A percentile compares a stretch with the other conserved stretches of the same genome.
Evolutionary conservation across 1,140 invertebrate genomes (phyloP).

Genomic region (Drosophila triauraria): DNA sequence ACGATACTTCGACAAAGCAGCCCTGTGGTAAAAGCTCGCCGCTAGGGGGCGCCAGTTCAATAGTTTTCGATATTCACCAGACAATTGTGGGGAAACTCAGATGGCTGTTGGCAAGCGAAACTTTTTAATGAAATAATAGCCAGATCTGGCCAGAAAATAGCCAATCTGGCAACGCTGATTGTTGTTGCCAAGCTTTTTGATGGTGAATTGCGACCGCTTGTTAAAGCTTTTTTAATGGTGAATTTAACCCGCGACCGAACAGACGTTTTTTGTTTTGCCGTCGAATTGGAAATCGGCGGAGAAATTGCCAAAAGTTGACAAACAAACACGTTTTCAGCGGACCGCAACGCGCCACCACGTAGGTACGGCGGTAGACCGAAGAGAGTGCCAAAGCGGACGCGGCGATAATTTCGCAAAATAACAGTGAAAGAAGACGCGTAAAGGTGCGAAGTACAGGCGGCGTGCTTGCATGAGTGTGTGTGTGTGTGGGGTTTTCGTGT

Average conservation of each 20-base stretch:
- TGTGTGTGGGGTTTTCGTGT: conserved; percentile 25
- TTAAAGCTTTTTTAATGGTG: not conserved
- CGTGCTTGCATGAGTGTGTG: conserved; percentile 9
- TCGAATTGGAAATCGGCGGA: conserved; percentile 12
- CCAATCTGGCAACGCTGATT: not conserved
- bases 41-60: not conserved
- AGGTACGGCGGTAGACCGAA: conserved; percentile 7
- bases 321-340: conserved; percentile 44
- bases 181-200: no score
- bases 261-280: conserved; percentile 22
- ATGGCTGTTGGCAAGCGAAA: conserved; percentile 19
- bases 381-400: conserved; percentile 32
- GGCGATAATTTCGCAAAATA: conserved; percentile 44
- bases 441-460: conserved; percentile 55
- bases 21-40: not conserved
- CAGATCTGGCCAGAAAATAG: no score
- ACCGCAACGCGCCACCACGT: conserved; percentile 18
- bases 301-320: conserved; percentile 45
- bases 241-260: conserved; percentile 15
- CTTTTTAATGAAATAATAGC: conserved; percentile 3
- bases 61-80: not conserved
- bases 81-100: not conserved
- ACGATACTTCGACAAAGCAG: not conserved
- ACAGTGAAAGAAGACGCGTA: conserved; percentile 53
- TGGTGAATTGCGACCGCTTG: not conserved